Evolutionary conservation across 2,797 vertebrate species (phyloP).

Genomic region (Micromesistius poutassou): DNA sequence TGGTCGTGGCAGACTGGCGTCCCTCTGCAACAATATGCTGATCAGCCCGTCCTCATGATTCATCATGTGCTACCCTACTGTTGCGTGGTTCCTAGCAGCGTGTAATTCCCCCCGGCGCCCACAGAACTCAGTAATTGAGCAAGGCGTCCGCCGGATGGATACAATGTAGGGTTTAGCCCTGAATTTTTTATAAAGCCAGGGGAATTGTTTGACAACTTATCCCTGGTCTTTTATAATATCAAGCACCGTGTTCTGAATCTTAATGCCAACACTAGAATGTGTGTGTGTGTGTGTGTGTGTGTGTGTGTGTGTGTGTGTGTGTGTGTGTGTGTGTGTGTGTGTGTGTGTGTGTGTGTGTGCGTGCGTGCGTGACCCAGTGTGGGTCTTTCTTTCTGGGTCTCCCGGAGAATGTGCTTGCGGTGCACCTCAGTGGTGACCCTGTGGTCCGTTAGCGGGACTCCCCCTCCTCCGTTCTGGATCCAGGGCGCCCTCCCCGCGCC

Average conservation of each 20-base stretch:
- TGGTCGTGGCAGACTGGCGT: no score
- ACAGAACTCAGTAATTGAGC: not conserved
- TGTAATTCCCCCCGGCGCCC: no score
- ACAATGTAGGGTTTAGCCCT: not conserved
- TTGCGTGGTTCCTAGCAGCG: no score
- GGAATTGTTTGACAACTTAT: not conserved
- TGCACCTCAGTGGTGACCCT: not conserved
- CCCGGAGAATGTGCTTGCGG: not conserved
- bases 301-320: not conserved
- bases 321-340: not conserved
- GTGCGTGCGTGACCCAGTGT: not conserved
- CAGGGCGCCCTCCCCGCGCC: not conserved
- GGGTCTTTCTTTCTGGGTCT: not conserved
- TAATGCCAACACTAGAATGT: not conserved
- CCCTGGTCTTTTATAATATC: not conserved
- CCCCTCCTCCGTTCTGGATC: not conserved
- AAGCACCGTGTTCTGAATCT: not conserved
- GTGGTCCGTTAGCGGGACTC: not conserved
- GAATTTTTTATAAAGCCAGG: not conserved
- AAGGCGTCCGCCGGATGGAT: not conserved
- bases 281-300: not conserved
- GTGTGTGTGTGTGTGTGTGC: not conserved
- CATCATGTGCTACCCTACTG: no score
- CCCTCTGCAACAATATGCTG: no score
- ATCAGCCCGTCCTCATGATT: no score